Evolutionary conservation across 2,797 vertebrate genomes (phyloP).

Genomic region (Acanthurus tractus): DNA sequence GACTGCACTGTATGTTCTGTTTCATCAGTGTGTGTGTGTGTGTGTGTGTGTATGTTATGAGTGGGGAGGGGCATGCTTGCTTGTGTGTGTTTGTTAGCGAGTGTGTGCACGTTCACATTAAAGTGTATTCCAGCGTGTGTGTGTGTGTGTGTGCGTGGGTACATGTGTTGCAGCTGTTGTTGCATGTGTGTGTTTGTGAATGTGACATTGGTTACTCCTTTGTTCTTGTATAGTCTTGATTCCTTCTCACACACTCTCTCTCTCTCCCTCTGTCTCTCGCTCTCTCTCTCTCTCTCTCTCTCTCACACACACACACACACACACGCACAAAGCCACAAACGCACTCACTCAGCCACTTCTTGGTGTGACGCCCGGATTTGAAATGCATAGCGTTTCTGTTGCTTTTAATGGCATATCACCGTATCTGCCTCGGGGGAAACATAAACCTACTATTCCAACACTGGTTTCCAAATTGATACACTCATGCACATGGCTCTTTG

Average conservation of each 20-base stretch:
- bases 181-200: slow-evolving; percentile 1
- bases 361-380: slow-evolving; percentile 68
- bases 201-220: slow-evolving; percentile 50
- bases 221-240: slow-evolving; percentile 44
- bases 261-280: background rate
- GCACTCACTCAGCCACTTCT: slow-evolving; percentile 16
- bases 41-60: background rate
- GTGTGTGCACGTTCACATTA: background rate
- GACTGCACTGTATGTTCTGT: slow-evolving; percentile 4
- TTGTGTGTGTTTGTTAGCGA: background rate
- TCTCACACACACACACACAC: slow-evolving; percentile 6
- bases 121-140: background rate
- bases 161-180: slow-evolving; percentile 25
- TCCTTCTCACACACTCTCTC: slow-evolving; percentile 12
- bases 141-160: slow-evolving; percentile 2
- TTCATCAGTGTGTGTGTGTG: background rate
- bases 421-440: slow-evolving; percentile 68
- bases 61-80: background rate
- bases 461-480: slow-evolving; percentile 71
- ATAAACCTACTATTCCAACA: slow-evolving; percentile 62
- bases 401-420: slow-evolving; percentile 75
- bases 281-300: background rate
- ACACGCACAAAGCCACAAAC: slow-evolving; percentile 22
- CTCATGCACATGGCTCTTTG: slow-evolving; percentile 52
- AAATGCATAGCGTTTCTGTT: slow-evolving; percentile 74